phyloP scores from a whole-genome alignment of 2,888 invertebrate species.

The Eueremaeus valkanovi region DNA sequence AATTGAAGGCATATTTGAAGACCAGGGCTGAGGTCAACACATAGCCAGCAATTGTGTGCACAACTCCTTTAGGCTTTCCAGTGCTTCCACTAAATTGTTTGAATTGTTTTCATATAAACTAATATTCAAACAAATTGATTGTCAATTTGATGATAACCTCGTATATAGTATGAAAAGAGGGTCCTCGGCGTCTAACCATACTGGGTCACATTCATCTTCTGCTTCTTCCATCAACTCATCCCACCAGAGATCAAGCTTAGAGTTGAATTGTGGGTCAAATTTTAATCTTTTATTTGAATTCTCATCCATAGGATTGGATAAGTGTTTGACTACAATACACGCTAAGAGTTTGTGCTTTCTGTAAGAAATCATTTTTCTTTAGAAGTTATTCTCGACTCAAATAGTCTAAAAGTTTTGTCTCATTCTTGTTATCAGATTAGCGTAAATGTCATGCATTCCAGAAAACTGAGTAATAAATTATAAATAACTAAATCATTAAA shows the following conservation, averaged over 20 bases:
- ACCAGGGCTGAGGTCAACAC: conserved; percentile 87
- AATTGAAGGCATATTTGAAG: conserved; percentile 91
- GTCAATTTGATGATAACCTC: conserved; percentile 63
- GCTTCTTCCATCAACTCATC: conserved; percentile 78
- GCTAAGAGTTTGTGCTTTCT: conserved; percentile 22
- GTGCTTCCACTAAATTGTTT: conserved; percentile 69
- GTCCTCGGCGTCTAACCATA: conserved; percentile 94
- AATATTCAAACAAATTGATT: too few relatives aligned
- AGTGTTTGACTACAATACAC: conserved; percentile 27
- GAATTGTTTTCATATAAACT: background rate
- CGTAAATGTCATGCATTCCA: too few relatives aligned
- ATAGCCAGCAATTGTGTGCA: conserved; percentile 93
- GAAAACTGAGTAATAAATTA: too few relatives aligned
- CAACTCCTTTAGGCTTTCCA: conserved; percentile 95
- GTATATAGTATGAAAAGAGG: conserved; percentile 97
- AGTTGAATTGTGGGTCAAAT: conserved; percentile 37
- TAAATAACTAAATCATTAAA: too few relatives aligned
- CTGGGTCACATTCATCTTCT: conserved; percentile 77
- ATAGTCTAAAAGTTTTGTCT: too few relatives aligned
- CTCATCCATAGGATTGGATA: background rate
- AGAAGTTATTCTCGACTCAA: background rate
- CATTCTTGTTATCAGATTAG: too few relatives aligned
- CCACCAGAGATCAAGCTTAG: conserved; percentile 74
- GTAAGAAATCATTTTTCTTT: too few relatives aligned
- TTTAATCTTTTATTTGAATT: background rate